Evolutionary conservation across 53 echinoderm and acorn worm species (phyloP), one percentile per base, ranked within the genome.

Genomic region (Holothuria scabra): DNA sequence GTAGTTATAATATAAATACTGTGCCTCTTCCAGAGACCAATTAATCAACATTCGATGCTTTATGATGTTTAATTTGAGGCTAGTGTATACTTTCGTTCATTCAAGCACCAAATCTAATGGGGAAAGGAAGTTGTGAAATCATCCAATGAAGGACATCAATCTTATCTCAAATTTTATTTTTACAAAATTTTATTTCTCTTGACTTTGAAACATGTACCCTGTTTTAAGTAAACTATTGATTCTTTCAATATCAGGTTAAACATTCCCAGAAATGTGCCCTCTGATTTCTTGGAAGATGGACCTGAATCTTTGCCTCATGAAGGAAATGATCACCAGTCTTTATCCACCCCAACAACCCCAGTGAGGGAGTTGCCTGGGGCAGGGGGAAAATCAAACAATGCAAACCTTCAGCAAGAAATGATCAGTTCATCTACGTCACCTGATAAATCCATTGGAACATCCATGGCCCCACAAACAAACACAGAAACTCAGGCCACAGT

Each of bases 401-500:
- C 89, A 11, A 90, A 84, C 60, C 87, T 97, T 5, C 89, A 92
- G 49, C 90, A 92, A 13, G 97, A 97, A 81, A 89, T 97, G 65
- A 87, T 81, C 21, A 83, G 78, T 26, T 71, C 91, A 26, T 85
- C 92, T 89, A 93, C 93, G 0, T 91, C 91, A 5, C 97, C 97
- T 0, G 91, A 91, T 61, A 59, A 78, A 18, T 78, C 59, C 83
- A 84, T 75, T 4, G 93, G 88, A 21, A 70, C 78, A 29, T 28
- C 58, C 12, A 72, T 48, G 12, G 72, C 46, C 12, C 56, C 29
- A 13, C 78, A 78, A 19, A 58, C 82, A 10, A 90, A 84, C 9
- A 94, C 89, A 4, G 94, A 94, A 82, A 91, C 97, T 11, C 97
- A 97, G 76, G 97, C 97, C 28, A 87, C 90, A 0, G 97, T 97